These are phyloP conservation scores for Yasuhikotakia modesta DNA, from an alignment of 2,797 vertebrate genomes.

Conservation along the genomic window DNA sequence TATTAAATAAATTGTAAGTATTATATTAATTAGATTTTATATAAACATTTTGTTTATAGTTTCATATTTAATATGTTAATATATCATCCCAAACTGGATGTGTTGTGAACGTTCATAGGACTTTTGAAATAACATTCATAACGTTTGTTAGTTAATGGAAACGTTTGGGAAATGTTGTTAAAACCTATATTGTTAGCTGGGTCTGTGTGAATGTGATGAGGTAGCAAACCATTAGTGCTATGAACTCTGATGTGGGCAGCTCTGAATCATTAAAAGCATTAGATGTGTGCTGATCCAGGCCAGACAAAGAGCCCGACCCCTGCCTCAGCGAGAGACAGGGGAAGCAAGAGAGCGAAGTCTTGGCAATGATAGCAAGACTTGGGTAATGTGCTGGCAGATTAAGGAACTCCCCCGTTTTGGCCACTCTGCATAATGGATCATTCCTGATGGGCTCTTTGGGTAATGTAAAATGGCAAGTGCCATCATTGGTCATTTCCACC, in stretches of 20 bases:
- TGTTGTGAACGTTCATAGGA: too few relatives aligned
- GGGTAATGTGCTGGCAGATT: conserved; percentile 52
- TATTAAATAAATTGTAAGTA: too few relatives aligned
- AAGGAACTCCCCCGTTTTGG: conserved; percentile 39
- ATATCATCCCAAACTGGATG: too few relatives aligned
- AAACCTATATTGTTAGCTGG: too few relatives aligned
- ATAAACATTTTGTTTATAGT: too few relatives aligned
- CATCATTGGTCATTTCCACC: conserved; percentile 56
- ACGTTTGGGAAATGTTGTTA: too few relatives aligned
- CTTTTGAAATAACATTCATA: too few relatives aligned
- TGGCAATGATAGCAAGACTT: conserved; percentile 36
- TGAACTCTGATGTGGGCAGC: conserved; percentile 51
- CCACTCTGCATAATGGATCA: conserved; percentile 53
- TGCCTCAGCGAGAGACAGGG: conserved; percentile 22
- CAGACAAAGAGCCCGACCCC: conserved; percentile 31
- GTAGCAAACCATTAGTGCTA: conserved; percentile 56
- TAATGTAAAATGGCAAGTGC: conserved; percentile 58
- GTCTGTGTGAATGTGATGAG: conserved; percentile 41
- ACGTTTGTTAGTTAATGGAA: too few relatives aligned
- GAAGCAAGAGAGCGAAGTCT: conserved; percentile 51
- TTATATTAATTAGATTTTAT: too few relatives aligned
- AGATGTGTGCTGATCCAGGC: conserved; percentile 30
- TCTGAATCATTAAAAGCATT: conserved; percentile 50
- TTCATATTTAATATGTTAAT: too few relatives aligned
- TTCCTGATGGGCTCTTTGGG: conserved; percentile 56